phyloP scores from a whole-genome alignment of 1,140 invertebrate species.

The Pararge aegeria region DNA sequence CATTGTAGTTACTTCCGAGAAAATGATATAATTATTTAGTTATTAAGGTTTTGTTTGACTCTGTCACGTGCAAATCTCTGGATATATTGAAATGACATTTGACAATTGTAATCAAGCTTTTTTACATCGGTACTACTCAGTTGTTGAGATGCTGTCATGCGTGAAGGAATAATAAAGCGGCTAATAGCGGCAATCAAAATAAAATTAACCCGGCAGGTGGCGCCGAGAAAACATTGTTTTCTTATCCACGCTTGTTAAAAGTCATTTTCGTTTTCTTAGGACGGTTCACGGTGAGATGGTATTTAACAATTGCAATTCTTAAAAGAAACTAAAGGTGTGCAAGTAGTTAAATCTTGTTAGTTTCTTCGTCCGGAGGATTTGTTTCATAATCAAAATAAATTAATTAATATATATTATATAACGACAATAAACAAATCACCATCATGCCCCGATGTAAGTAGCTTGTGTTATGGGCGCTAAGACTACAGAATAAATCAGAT shows the following conservation, averaged over 20 bases:
- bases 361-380: too few relatives aligned
- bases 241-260: slow-evolving; percentile 16
- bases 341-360: neutral
- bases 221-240: slow-evolving; percentile 2
- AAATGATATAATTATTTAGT: too few relatives aligned
- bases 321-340: neutral
- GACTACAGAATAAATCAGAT: too few relatives aligned
- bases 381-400: too few relatives aligned
- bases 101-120: neutral
- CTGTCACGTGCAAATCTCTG: neutral
- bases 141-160: slow-evolving; percentile 4
- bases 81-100: neutral
- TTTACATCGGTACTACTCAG: neutral
- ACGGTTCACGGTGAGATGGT: neutral
- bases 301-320: neutral
- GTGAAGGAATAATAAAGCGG: slow-evolving; percentile 13
- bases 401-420: too few relatives aligned
- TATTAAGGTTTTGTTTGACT: too few relatives aligned
- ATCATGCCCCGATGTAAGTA: too few relatives aligned
- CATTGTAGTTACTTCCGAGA: too few relatives aligned
- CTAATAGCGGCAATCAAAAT: slow-evolving; percentile 16
- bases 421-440: too few relatives aligned
- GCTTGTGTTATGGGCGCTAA: too few relatives aligned
- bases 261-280: neutral
- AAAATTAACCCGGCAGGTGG: slow-evolving; percentile 17